Percentiles rank a stretch among this genome's conserved stretches.
Conservation (phyloP, 2,888 invertebrate species). For the Sphaeridia pumilis region DNA sequence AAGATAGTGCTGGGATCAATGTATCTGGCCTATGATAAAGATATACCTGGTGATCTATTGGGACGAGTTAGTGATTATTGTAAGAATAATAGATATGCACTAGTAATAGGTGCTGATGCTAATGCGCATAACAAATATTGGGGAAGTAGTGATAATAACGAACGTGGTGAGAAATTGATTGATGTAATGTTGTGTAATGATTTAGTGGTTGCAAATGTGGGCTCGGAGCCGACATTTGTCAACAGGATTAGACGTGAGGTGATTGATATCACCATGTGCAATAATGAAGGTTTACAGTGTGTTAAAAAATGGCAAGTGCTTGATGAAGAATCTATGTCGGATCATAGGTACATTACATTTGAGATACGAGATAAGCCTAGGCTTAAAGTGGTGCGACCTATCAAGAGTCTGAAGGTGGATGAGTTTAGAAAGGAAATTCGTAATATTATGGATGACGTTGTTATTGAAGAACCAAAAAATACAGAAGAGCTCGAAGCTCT, state of each 20-base stretch:
- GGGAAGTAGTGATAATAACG: slow-evolving; percentile 9
- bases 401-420: too few relatives aligned
- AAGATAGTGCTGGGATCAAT: background rate
- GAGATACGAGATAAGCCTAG: too few relatives aligned
- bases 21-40: slow-evolving; percentile 1
- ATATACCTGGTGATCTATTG: too few relatives aligned
- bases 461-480: too few relatives aligned
- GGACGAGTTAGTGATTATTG: too few relatives aligned
- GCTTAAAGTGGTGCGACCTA: too few relatives aligned
- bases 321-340: slow-evolving; percentile 1
- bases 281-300: background rate
- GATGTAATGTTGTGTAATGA: background rate
- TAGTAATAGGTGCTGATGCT: slow-evolving; percentile 11
- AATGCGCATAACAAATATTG: slow-evolving; percentile 8
- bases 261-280: slow-evolving; percentile 5
- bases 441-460: too few relatives aligned
- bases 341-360: slow-evolving; percentile 4
- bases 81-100: background rate
- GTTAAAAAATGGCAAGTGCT: background rate
- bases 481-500: too few relatives aligned
- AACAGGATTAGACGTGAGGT: slow-evolving; percentile 1
- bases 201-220: background rate
- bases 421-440: too few relatives aligned
- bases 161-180: background rate
- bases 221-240: slow-evolving; percentile 1